These are phyloP conservation scores for Ophthalmolycus amberensis DNA, from an alignment of 2,113 vertebrate species.

Conservation along the genomic window DNA sequence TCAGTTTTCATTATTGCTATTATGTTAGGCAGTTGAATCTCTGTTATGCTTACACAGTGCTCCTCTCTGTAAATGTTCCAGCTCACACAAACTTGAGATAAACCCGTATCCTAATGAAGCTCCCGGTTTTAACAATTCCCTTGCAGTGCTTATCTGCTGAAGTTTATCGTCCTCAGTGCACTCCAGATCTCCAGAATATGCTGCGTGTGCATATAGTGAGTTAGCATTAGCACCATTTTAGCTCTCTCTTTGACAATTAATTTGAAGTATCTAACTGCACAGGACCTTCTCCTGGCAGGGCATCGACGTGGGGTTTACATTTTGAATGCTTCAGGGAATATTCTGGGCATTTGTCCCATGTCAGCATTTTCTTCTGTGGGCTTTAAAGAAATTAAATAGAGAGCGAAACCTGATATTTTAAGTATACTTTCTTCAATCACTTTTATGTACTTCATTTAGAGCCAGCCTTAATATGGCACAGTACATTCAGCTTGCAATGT, in stretches of 20 bases:
- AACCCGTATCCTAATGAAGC: conserved; percentile 51
- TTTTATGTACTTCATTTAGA: conserved; percentile 48
- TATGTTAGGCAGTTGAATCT: conserved; percentile 54
- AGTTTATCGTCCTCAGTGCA: conserved; percentile 62
- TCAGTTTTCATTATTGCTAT: conserved; percentile 46
- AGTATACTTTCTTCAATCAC: conserved; percentile 31
- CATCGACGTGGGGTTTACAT: conserved; percentile 7
- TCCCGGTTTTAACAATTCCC: conserved; percentile 53
- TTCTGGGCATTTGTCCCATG: conserved; percentile 31
- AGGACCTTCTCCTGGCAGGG: conserved; percentile 28
- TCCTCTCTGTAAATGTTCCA: conserved; percentile 44
- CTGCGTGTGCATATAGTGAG: conserved; percentile 54
- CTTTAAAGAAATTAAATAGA: conserved; percentile 20
- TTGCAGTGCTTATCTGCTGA: conserved; percentile 43
- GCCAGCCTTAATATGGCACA: neutral
- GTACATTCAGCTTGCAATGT: neutral
- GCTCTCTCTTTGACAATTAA: conserved; percentile 59
- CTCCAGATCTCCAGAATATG: conserved; percentile 58
- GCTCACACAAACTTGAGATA: conserved; percentile 39
- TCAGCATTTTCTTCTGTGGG: conserved; percentile 43
- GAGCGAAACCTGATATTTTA: conserved; percentile 17
- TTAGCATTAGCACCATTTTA: conserved; percentile 61
- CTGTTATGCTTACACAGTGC: conserved; percentile 62
- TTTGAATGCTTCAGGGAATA: conserved; percentile 36
- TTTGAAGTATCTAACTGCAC: conserved; percentile 46